A percentile compares a stretch with the other conserved stretches of the same genome.
These are phyloP conservation scores for Nasonia longicornis DNA, from an alignment of 1,140 invertebrate species.

Conservation along the genomic window DNA sequence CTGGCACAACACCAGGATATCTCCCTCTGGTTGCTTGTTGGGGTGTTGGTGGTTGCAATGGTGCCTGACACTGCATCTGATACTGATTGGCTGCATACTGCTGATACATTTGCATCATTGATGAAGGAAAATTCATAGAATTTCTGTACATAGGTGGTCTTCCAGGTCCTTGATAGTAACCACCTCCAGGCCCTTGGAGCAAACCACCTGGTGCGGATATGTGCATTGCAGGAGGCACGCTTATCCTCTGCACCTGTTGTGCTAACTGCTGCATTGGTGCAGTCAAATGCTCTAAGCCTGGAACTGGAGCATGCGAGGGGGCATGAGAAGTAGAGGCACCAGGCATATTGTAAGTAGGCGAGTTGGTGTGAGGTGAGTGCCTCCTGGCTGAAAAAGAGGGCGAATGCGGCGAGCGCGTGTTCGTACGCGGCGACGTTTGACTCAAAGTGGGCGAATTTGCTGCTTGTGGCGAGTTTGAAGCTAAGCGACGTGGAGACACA, in stretches of 20 bases:
- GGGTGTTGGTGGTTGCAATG: constrained; percentile 67
- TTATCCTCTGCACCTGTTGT: constrained; percentile 69
- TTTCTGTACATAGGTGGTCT: constrained; percentile 63
- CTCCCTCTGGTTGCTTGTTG: constrained; percentile 65
- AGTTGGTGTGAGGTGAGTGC: constrained; percentile 59
- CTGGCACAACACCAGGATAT: constrained; percentile 64
- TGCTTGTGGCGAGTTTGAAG: constrained; percentile 42
- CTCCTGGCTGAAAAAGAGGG: constrained; percentile 43
- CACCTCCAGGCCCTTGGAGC: constrained; percentile 62
- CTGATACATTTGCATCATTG: constrained; percentile 57
- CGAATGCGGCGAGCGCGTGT: constrained; percentile 53
- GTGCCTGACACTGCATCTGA: constrained; percentile 58
- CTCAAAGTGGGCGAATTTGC: constrained; percentile 55
- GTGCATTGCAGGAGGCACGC: constrained; percentile 62
- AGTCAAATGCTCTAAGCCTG: constrained; percentile 62
- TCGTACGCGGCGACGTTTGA: constrained; percentile 52
- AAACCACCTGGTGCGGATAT: constrained; percentile 63
- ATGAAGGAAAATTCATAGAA: constrained; percentile 61
- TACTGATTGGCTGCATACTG: constrained; percentile 61
- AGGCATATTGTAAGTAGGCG: constrained; percentile 55
- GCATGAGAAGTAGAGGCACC: constrained; percentile 55
- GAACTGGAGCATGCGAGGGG: constrained; percentile 54
- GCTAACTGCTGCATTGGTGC: constrained; percentile 69
- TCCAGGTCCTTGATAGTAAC: constrained; percentile 60
- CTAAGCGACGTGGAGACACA: constrained; percentile 46